Base-by-base conservation (phyloP, 1,140 invertebrate genomes). In the Rhyzopertha dominica region DNA sequence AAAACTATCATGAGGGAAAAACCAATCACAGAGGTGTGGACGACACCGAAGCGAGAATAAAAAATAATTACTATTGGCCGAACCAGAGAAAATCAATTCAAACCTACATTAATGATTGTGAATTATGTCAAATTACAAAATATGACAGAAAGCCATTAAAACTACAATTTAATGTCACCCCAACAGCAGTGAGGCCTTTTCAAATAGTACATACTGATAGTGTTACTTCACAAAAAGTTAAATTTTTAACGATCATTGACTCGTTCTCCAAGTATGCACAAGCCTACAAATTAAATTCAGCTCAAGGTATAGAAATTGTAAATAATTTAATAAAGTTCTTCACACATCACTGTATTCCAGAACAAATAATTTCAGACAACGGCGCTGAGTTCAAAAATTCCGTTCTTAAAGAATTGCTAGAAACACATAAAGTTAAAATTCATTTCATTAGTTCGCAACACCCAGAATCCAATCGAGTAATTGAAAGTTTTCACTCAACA, bases 61-160 rank as follows among this genome's bases (percentile, higher is more conserved):
- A 47, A 36, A 13, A n/a, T 7, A 31, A 18, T 34, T 47, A 51
- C 36, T 26, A 42, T 36, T 48, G 44, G 28, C 44, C 49, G 1
- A 30, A 47, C 29, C 13, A 20, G 13, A 29, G 35, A 40, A 30
- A 38, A 14, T 45, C 34, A 10, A 34, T 49, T 25, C 20, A 39
- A 38, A 45, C 30, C 9, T 51, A 0, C 18, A 48, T 42, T 22
- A 48, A 42, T 35, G 18, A 42, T 18, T 51, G 44, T 14, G 28
- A 49, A 44, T 44, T 29, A 2, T 49, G 41, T 18, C 47, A 49
- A 25, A 20, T 20, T 30, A 42, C 14, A n/a, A 50, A 47, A 46
- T 50, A 53, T 22, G 36, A 49, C 5, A 25, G 42, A 19, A 20
- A 50, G 10, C 47, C 38, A 10, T 17, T 41, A 2, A 40, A 44